Conservation (phyloP, 2,797 vertebrate species). For the Chrysocyon brachyurus region DNA sequence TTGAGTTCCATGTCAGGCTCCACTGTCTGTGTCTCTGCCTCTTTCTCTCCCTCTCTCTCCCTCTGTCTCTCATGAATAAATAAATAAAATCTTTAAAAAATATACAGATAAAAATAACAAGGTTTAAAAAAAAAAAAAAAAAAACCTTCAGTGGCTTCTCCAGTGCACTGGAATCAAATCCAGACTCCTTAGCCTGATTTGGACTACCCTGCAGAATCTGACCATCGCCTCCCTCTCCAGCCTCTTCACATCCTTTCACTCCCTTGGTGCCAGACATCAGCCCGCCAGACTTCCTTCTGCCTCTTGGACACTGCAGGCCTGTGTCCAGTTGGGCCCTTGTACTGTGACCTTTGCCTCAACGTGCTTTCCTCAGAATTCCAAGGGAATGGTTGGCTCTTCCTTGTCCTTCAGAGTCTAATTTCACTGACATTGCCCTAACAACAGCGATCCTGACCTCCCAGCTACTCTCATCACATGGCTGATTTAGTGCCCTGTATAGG, state of each 20-base stretch:
- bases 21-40: too few species aligned
- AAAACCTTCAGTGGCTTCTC: neutral
- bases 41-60: too few species aligned
- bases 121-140: too few species aligned
- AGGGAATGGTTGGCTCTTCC: neutral
- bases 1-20: too few species aligned
- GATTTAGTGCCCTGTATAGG: fast-evolving
- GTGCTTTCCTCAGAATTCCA: neutral
- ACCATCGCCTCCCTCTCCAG: neutral
- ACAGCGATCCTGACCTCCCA: neutral
- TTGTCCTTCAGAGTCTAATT: neutral
- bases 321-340: neutral
- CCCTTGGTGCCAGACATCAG: fast-evolving
- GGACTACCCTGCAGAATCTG: neutral
- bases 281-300: neutral
- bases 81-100: too few species aligned
- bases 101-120: too few species aligned
- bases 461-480: neutral
- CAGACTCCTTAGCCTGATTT: neutral
- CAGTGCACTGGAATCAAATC: neutral
- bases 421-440: neutral
- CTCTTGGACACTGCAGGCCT: neutral
- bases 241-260: neutral
- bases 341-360: neutral
- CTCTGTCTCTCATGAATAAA: too few species aligned